Evolutionary conservation across 2,888 invertebrate genomes (phyloP), one percentile per base, ranked within the genome.

Genomic region (Cephus pygmeus): DNA sequence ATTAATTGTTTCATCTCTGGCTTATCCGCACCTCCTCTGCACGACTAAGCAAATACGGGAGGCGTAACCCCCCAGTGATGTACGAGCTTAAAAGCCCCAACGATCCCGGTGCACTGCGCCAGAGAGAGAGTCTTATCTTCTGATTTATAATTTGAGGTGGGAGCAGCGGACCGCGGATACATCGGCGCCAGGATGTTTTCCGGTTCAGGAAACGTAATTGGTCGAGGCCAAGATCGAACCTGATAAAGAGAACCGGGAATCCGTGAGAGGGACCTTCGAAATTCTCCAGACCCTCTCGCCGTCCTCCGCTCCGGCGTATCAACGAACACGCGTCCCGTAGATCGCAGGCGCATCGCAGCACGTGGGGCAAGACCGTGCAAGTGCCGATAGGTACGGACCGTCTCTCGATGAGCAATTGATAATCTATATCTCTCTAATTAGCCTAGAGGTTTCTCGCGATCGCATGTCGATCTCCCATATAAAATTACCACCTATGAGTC

Each of bases 21-120:
- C 87, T 89, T 85, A 87, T 89, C 88, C 87, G 88, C 87, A 85
- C 89, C 90, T 89, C 88, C 86, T 85, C 83, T 83, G 88, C 88
- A 89, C 89, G 89, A 90, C 90, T 90, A 90, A 90, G 89, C 90
- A 90, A 90, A 90, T 90, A 90, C 90, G 82, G 87, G 89, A 89
- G 90, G 90, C 90, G 90, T 90, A 88, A 89, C 90, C 88, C 88
- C 86, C 84, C 81, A 83, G 86, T 90, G 90, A 90, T 90, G 88
- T 90, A 90, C 88, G 90, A 90, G 90, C 90, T 90, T 90, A 88
- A 90, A 90, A 90, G 88, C 88, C 86, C 83, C 83, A 86, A 84
- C 87, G 86, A 89, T 84, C 83, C 83, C 80, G 79, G 83, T 80
- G 83, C 83, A 56, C 73, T 74, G 75, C 76, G 36, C 73, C 35